Evolutionary conservation across 2,113 vertebrate species (phyloP), one percentile per base, ranked within the genome.

Genomic region (Anser brachyrhynchus): DNA sequence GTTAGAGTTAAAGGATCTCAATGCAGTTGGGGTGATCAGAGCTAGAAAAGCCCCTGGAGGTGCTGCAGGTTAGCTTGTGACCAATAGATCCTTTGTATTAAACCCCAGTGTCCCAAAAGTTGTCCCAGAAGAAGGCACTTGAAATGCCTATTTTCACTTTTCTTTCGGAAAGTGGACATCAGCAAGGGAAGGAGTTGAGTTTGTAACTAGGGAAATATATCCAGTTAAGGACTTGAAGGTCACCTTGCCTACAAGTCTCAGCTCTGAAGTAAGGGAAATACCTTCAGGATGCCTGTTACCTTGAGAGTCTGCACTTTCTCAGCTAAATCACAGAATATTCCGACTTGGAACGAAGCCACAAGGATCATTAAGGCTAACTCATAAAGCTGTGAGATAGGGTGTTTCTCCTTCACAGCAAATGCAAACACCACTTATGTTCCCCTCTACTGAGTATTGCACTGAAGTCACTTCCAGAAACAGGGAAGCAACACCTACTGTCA

Each of bases 381-480:
- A 59, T 59, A 1, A 31, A 57, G 55, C 81, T 35, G 13, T 4
- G 3, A 14, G 10, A 25, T 2, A 0, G 37, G 8, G 7, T 12
- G 20, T 12, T 74, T 33, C 55, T 74, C 20, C 44, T 39, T 6
- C 52, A 4, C 31, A 25, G 2, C 26, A 3, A 64, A 49, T 43
- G 2, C 26, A 3, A 64, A 54, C 54, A 23, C 28, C 3, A 0
- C 6, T 2, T 1, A 0, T 1, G 9, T 22, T 61, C 71, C 33
- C 51, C 35, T 18, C 5, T 8, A 0, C 1, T 2, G 52, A 41
- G 59, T 9, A 1, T 31, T 54, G 46, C 6, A 0, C 29, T 4
- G 6, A 21, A 43, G 3, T 15, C 0, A 1, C 71, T 33, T 10
- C 31, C 55, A 29, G 55, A 2, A 41, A 46, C 51, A 37, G 64